Evolutionary conservation across 2,888 invertebrate genomes (phyloP), one percentile per base, ranked within the genome.

Genomic region (Eurytoma californica): DNA sequence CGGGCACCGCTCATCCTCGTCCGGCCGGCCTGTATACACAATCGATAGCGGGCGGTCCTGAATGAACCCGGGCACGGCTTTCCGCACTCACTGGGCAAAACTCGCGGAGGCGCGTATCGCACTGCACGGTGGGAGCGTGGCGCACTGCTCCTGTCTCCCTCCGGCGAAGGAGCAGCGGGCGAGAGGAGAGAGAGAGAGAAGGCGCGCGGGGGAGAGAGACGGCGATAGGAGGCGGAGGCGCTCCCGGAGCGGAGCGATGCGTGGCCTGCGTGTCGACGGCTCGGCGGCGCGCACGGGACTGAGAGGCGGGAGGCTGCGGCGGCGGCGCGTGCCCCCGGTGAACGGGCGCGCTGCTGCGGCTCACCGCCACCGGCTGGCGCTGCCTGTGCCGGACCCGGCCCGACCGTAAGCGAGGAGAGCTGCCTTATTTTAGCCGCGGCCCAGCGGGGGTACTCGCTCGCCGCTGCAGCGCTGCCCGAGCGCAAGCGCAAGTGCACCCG

Each of bases 201-300:
- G 63, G 2, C 49, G 68, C 13, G 14, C 20, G 30, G 20, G 30
- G 49, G 24, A 55, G 65, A 30, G 55, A 28, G 24, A 55, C 0
- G 57, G 47, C 14, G 39, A 55, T 39, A 1, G 57, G 30, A 24
- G 47, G 53, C 51, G 63, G 28, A 39, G 69, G 68, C 67, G 68
- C 67, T 30, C 58, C 28, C 18, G 16, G 30, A 14, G 14, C 61
- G 13, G 69, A 18, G 69, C 68, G 47, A 47, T 18, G 67, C 16
- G 20, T 14, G 49, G 58, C 39, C 58, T 51, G 47, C 65, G 77
- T 81, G 77, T 73, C 70, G 73, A 77, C 81, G 72, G 79, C 68
- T 70, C 81, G 77, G 57, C 73, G 77, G 79, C 81, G 58, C 81
- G 79, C 77, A 69, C 79, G 81, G 79, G 79, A 81, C 81, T 81